Conservation (phyloP, 2,797 vertebrate genomes). For the Rhabdophis nuchalis region DNA sequence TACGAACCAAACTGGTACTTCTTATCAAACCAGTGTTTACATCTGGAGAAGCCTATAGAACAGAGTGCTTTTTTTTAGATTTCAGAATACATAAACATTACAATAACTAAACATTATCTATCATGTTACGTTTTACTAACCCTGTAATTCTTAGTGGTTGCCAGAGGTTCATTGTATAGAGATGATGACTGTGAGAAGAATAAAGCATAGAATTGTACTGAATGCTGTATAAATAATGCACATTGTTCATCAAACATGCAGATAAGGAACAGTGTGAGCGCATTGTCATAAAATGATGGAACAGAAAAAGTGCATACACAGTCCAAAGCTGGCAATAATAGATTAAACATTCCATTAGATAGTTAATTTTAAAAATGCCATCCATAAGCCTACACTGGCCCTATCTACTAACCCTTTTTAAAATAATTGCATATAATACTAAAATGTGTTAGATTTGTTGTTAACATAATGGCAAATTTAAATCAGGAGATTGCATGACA, state of each 20-base stretch:
- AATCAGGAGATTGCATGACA: neutral
- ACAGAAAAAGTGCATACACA: neutral
- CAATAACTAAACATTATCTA: slow-evolving; percentile 2
- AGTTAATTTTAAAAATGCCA: neutral
- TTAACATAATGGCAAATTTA: neutral
- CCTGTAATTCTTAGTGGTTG: slow-evolving; percentile 66
- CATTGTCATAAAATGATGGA: neutral
- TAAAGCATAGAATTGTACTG: slow-evolving; percentile 23
- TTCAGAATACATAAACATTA: neutral
- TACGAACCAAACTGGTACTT: slow-evolving; percentile 88
- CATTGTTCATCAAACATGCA: neutral
- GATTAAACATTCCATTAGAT: neutral
- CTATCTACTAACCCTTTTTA: neutral
- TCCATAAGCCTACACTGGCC: neutral
- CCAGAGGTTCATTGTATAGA: slow-evolving; percentile 69
- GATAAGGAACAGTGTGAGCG: neutral
- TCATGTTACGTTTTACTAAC: slow-evolving; percentile 62
- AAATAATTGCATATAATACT: neutral
- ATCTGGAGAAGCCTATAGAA: slow-evolving; percentile 75
- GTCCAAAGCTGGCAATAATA: neutral
- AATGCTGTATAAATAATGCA: neutral
- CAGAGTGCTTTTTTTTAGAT: slow-evolving; percentile 41
- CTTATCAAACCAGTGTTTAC: slow-evolving; percentile 76
- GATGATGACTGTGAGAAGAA: slow-evolving; percentile 67
- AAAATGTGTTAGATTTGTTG: neutral